Percentiles rank a stretch among this genome's conserved stretches.
phyloP scores from a whole-genome alignment of 2,113 vertebrate species.

The Leptocoma aspasia region DNA sequence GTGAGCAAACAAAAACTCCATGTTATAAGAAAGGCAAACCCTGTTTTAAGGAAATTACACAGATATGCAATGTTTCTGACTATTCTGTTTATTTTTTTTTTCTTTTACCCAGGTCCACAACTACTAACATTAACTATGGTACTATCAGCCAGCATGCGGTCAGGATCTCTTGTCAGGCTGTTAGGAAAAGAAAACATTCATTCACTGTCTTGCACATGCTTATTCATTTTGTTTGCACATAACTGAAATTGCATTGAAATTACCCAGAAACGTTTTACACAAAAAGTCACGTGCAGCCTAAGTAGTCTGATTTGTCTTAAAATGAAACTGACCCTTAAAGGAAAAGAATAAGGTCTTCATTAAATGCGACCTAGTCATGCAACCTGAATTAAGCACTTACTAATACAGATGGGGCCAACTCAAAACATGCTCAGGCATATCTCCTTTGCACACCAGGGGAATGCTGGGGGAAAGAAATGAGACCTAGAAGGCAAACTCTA shows the following conservation, averaged over 20 bases:
- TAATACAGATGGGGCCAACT: slow-evolving; percentile 17
- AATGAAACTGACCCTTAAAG: not conserved
- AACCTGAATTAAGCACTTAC: slow-evolving; percentile 29
- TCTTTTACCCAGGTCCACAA: not conserved
- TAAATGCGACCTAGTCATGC: not conserved
- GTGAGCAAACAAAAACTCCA: not conserved
- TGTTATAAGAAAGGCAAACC: not conserved
- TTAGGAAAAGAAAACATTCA: not conserved
- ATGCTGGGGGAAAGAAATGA: not conserved
- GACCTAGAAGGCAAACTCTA: not conserved
- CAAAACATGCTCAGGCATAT: not conserved
- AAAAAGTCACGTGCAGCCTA: not conserved
- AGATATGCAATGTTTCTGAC: not conserved
- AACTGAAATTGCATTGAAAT: slow-evolving; percentile 39
- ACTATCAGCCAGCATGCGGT: not conserved
- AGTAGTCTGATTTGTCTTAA: slow-evolving; percentile 1
- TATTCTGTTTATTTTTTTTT: not conserved
- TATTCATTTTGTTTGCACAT: not conserved
- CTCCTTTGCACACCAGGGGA: slow-evolving; percentile 2
- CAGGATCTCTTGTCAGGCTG: not conserved
- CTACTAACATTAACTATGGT: not conserved
- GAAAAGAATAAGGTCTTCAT: not conserved
- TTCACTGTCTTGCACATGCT: not conserved
- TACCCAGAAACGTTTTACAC: slow-evolving; percentile 4
- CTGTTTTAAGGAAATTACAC: not conserved